A percentile compares a stretch with the other conserved stretches of the same genome.
These are phyloP conservation scores for Phymorhynchus buccinoides DNA, from an alignment of 1,140 invertebrate species.

Conservation along the genomic window DNA sequence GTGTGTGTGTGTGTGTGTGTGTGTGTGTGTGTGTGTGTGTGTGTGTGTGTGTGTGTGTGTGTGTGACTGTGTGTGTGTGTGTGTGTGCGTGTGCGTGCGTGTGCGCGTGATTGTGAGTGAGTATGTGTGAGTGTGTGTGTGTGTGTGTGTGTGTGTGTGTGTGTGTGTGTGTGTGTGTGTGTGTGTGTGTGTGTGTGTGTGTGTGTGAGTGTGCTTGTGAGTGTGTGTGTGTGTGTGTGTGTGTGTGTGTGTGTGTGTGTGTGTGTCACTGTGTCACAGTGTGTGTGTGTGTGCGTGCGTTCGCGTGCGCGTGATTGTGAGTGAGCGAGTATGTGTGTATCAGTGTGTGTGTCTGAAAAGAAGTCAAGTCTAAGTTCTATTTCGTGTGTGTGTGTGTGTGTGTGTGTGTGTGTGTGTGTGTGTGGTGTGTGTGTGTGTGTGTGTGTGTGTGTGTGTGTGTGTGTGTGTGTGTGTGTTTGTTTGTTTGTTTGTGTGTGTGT, in stretches of 20 bases:
- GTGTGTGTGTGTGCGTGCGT: too few relatives aligned
- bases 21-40: conserved; percentile 6
- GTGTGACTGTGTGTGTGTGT: not conserved
- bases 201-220: not conserved
- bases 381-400: too few relatives aligned
- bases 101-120: not conserved
- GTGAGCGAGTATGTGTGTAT: too few relatives aligned
- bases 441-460: too few relatives aligned
- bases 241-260: not conserved
- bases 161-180: not conserved
- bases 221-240: not conserved
- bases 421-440: too few relatives aligned
- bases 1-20: conserved; percentile 9
- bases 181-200: not conserved
- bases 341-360: too few relatives aligned
- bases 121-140: conserved; percentile 20
- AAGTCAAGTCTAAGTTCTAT: too few relatives aligned
- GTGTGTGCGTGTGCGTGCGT: conserved; percentile 9
- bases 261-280: not conserved
- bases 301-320: too few relatives aligned
- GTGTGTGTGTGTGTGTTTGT: too few relatives aligned
- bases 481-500: too few relatives aligned
- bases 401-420: too few relatives aligned
- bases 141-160: conserved; percentile 11
- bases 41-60: conserved; percentile 9